Base-by-base conservation (phyloP, 2,888 invertebrate genomes). In the Chydorus sphaericus region DNA sequence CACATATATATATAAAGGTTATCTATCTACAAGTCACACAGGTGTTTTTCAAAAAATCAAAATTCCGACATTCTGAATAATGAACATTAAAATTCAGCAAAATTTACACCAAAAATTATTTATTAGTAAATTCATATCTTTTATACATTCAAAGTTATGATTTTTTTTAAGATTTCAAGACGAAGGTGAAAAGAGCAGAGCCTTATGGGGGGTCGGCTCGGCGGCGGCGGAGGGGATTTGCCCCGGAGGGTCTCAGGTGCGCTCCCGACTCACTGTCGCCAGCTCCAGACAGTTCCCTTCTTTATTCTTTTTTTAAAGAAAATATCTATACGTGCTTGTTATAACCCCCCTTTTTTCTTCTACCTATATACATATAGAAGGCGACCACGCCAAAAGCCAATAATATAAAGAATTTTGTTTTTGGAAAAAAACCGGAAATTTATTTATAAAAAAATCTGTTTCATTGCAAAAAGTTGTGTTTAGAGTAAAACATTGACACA, bases 261-360 rank as follows among this genome's bases (percentile, higher is more conserved):
- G 44, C 44, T 10, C 44, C 11, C 44, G 44, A 44, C 44, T 44
- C 14, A n/a, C 44, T 44, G 44, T 44, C 44, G 44, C 44, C 44
- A 44, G 44, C 20, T n/a, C 44, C 44, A 44, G 44, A 44, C 44
- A 20, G 18, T 23, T 20, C 28, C 28, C 28, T 44, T 44, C 26
- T 44, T 44, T 44, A 7, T 44, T 44, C 23, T 44, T 23, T 23
- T 44, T 23, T 44, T n/a, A n/a, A n/a, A n/a, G n/a, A n/a, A n/a
- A n/a, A n/a, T n/a, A n/a, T n/a, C 18, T 16, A 26, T 44, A 14
- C 38, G 8, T 33, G 8, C 8, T 33, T 33, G 18, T 38, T 38
- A 26, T 44, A 44, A 16, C 4, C n/a, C n/a, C n/a, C n/a, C n/a
- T 23, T 44, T 44, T 26, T 26, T 5, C 5, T 8, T 4, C 14